Conservation (phyloP, 2,797 vertebrate species). For the Limnodromus scolopaceus region DNA sequence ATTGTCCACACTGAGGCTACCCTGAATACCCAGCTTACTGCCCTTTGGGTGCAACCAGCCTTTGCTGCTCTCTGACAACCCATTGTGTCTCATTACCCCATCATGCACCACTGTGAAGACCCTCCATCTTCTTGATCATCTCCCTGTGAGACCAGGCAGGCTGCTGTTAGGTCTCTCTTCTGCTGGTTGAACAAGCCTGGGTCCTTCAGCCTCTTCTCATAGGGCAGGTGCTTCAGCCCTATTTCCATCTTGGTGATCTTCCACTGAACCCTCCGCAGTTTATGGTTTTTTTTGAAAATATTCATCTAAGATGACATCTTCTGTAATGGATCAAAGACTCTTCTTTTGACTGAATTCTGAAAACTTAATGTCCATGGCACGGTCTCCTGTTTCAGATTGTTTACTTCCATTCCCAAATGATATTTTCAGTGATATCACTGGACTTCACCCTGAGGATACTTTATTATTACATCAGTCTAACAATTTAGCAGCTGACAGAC, state of each 20-base stretch:
- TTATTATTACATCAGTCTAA: neutral
- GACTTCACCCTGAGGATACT: neutral
- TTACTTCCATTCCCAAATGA: neutral
- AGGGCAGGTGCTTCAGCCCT: neutral
- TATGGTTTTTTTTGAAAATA: neutral
- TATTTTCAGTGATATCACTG: neutral
- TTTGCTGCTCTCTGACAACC: neutral
- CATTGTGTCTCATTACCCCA: neutral
- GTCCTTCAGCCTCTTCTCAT: neutral
- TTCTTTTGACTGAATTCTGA: neutral
- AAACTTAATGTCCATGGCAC: rapidly evolving
- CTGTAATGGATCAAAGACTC: neutral
- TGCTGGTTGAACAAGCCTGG: neutral
- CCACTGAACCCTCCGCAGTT: neutral
- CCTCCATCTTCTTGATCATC: neutral
- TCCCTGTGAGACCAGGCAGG: neutral
- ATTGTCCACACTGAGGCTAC: neutral
- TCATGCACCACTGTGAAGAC: no score
- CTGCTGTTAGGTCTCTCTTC: neutral
- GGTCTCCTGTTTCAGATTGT: neutral
- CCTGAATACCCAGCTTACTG: no score
- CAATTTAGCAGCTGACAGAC: neutral
- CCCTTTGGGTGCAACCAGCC: neutral
- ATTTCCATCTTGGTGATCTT: no score
- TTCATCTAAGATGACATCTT: neutral